Evolutionary conservation across 2,113 vertebrate species (phyloP), one percentile per base, ranked within the genome.

Genomic region (Dinomys branickii): DNA sequence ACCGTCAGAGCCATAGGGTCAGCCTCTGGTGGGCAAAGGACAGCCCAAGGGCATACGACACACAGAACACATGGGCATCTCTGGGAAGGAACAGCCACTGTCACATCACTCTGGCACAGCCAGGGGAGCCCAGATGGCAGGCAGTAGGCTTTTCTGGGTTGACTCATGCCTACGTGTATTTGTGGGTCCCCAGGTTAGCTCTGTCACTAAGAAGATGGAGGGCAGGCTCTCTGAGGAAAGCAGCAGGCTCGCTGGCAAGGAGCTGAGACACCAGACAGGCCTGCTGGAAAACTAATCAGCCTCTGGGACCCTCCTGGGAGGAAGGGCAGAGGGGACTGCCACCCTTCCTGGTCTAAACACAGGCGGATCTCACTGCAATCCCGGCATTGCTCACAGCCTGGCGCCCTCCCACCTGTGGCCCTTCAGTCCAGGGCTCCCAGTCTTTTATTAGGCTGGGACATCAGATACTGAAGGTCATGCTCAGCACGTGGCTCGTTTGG

Each of bases 11-110:
- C 14, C 22, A 35, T 41, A 59, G 58, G 28, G 44, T 19, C 6
- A 58, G 26, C 30, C 61, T 8, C 0, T 61, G 58, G 58, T 9
- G 2, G 56, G 14, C 17, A 54, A 0, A 30, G 10, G 17, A 16
- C 7, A 14, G 2, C 69, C 0, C 0, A 20, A 24, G 58, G 58
- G 22, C 54, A 17, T 17, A 2, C 14, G 54, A 59, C 58, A 24
- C 30, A 20, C 41, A 35, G 30, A 52, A 35, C 4, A 1, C 65
- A 63, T 50, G 12, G 30, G 61, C 38, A 58, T n/a, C 19, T 13
- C 6, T 0, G 3, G n/a, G 84, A 44, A 50, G 77, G 35, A 30
- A 69, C 58, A 77, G 16, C 5, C 1, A 0, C 26, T 24, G 4
- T 1, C 3, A 30, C 16, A 61, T 38, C 5, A 10, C 67, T 58